These are phyloP conservation scores for Caligus rogercresseyi DNA, from an alignment of 1,140 invertebrate genomes.

Conservation along the genomic window DNA sequence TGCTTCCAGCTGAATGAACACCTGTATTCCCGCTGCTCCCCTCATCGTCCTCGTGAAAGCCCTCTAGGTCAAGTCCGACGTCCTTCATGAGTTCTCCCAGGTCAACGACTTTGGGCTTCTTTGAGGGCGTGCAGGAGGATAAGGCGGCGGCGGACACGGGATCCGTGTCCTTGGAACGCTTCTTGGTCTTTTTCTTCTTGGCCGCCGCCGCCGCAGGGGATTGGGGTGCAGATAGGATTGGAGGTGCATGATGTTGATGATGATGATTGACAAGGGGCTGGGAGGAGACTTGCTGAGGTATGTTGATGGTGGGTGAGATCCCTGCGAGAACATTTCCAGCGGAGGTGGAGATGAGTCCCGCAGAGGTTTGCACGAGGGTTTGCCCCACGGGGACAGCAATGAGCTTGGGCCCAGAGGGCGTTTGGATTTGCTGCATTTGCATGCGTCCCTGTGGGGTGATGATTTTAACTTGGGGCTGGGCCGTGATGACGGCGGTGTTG, in stretches of 20 bases:
- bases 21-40: background rate
- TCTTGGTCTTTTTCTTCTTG: conserved; percentile 1
- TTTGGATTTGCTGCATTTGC: conserved; percentile 35
- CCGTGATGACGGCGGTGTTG: conserved; percentile 16
- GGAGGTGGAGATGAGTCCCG: background rate
- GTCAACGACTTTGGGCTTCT: background rate
- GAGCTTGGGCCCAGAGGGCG: conserved; percentile 31
- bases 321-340: background rate
- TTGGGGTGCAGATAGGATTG: background rate
- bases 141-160: background rate
- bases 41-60: background rate
- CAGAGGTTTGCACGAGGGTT: background rate
- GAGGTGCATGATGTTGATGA: background rate
- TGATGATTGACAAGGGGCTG: background rate
- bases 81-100: conserved; percentile 18
- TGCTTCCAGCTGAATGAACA: background rate
- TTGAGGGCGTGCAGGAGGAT: background rate
- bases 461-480: conserved; percentile 23
- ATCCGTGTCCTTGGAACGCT: background rate
- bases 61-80: conserved; percentile 10
- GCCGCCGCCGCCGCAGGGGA: background rate
- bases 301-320: background rate
- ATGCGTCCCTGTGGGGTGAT: conserved; percentile 28
- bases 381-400: conserved; percentile 28
- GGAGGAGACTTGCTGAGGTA: background rate